These are phyloP conservation scores for Agonopterix subpropinquella DNA, from an alignment of 2,888 invertebrate species.

Conservation along the genomic window DNA sequence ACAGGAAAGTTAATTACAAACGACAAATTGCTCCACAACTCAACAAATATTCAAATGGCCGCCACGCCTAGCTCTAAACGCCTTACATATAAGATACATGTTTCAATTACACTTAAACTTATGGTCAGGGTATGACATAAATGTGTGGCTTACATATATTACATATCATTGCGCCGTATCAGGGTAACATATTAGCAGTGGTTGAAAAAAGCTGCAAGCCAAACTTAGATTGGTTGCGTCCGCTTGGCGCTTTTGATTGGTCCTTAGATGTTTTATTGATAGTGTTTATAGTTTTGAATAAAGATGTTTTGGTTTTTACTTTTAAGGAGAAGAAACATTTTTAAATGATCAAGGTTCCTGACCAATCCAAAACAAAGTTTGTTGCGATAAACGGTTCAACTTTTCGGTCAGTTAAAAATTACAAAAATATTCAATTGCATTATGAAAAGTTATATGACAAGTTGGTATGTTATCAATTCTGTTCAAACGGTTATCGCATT, in stretches of 20 bases:
- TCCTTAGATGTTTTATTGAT: no score
- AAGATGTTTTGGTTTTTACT: no score
- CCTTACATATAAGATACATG: slow-evolving; percentile 36
- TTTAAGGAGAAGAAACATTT: no score
- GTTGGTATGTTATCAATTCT: no score
- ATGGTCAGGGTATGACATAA: slow-evolving; percentile 54
- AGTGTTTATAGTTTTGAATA: no score
- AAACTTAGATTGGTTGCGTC: slow-evolving; percentile 22
- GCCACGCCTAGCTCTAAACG: slow-evolving; percentile 20
- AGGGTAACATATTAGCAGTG: slow-evolving; percentile 51
- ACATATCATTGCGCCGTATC: slow-evolving; percentile 38
- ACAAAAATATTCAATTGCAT: no score
- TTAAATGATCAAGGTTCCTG: no score
- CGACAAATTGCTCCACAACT: slow-evolving; percentile 19
- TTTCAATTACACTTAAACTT: slow-evolving; percentile 52
- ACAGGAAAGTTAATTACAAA: slow-evolving; percentile 11
- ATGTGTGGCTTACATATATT: slow-evolving; percentile 32
- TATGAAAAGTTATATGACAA: no score
- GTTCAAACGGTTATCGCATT: no score
- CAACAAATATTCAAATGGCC: slow-evolving; percentile 24
- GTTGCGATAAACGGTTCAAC: no score
- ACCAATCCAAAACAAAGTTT: no score
- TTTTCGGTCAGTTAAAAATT: no score
- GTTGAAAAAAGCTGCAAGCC: slow-evolving; percentile 39
- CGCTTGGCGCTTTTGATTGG: slow-evolving; percentile 11